Evolutionary conservation across 2,888 invertebrate species (phyloP).

Genomic region (Plusia festucae): DNA sequence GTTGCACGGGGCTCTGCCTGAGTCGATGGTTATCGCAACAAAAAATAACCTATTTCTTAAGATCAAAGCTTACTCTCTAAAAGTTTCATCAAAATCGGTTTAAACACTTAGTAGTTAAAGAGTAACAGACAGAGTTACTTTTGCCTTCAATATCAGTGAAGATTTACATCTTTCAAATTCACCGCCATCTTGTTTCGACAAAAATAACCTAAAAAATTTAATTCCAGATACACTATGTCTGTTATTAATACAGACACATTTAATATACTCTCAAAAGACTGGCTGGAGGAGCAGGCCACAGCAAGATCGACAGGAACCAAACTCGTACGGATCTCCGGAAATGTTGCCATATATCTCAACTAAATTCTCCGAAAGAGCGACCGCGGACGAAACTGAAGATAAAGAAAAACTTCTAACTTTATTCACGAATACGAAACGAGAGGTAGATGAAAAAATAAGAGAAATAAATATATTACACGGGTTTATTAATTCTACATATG

Average conservation of each 20-base stretch:
- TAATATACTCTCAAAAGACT: not conserved
- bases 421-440: slow-evolving; percentile 3
- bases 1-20: no score
- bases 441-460: slow-evolving; percentile 4
- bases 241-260: not conserved
- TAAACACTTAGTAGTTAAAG: no score
- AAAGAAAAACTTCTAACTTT: slow-evolving; percentile 1
- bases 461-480: not conserved
- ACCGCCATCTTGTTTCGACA: not conserved
- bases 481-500: not conserved
- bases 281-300: no score
- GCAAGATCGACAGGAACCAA: not conserved
- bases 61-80: no score
- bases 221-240: slow-evolving; percentile 15
- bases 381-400: not conserved
- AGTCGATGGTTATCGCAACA: no score
- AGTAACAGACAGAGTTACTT: no score
- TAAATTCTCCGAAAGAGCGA: not conserved
- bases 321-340: not conserved
- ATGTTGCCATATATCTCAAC: not conserved
- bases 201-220: not conserved
- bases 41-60: no score
- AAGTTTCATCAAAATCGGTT: no score
- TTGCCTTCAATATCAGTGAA: no score
- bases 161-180: no score